phyloP scores from a whole-genome alignment of 2,888 invertebrate genomes.

The Conchocele bisecta region DNA sequence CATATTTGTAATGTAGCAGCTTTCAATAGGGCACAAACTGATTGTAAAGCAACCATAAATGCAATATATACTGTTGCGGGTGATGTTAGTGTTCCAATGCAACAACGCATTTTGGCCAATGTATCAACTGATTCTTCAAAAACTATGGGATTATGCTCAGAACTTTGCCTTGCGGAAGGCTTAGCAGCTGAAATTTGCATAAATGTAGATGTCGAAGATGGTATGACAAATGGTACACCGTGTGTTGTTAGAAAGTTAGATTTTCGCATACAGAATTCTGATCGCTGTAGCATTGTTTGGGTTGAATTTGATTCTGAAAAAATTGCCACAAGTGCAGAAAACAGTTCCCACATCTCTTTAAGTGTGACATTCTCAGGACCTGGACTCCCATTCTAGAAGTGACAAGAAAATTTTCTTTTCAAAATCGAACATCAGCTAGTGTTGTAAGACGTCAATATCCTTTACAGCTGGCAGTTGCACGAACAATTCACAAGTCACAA shows the following conservation, averaged over 20 bases:
- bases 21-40: slow-evolving; percentile 3
- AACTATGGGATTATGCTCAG: slow-evolving; percentile 45
- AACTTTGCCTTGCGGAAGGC: slow-evolving; percentile 30
- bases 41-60: slow-evolving; percentile 5
- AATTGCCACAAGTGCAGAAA: slow-evolving; percentile 30
- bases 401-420: slow-evolving; percentile 19
- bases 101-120: slow-evolving; percentile 26
- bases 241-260: slow-evolving; percentile 50
- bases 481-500: slow-evolving; percentile 57
- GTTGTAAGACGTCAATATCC: slow-evolving; percentile 50
- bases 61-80: slow-evolving; percentile 34
- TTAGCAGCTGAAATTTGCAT: slow-evolving; percentile 37
- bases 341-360: slow-evolving; percentile 31
- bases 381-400: slow-evolving; percentile 36
- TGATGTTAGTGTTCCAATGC: background rate
- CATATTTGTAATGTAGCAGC: slow-evolving; percentile 26
- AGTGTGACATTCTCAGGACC: background rate
- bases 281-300: slow-evolving; percentile 51
- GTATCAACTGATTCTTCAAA: slow-evolving; percentile 46
- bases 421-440: slow-evolving; percentile 21
- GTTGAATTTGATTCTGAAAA: slow-evolving; percentile 45
- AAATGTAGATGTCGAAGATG: slow-evolving; percentile 57
- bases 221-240: slow-evolving; percentile 60
- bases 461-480: slow-evolving; percentile 45
- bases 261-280: slow-evolving; percentile 21